Conservation (phyloP, 2,797 vertebrate species). For the Podargus strigoides region DNA sequence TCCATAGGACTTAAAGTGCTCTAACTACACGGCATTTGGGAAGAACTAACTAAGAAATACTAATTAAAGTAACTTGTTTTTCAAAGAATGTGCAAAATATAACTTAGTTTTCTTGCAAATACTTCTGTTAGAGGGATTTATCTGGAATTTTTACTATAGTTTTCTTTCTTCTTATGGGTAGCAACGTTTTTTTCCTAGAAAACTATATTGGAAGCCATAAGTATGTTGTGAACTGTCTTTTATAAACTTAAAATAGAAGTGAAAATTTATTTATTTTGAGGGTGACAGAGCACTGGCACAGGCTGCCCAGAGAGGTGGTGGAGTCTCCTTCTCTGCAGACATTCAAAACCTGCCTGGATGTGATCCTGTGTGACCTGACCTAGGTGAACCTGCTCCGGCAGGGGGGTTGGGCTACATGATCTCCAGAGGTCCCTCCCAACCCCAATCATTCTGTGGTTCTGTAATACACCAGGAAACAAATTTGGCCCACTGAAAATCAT, state of each 20-base stretch:
- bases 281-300: too few species aligned
- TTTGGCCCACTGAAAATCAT: background rate
- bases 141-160: background rate
- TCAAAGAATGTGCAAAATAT: background rate
- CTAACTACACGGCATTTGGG: accelerated
- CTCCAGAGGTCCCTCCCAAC: too few species aligned
- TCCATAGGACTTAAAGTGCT: background rate
- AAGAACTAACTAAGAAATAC: background rate
- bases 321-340: too few species aligned
- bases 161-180: background rate
- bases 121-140: background rate
- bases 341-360: too few species aligned
- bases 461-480: background rate
- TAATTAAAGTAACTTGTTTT: background rate
- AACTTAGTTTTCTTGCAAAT: background rate
- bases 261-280: too few species aligned
- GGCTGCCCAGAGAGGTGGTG: too few species aligned
- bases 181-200: background rate
- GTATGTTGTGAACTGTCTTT: background rate
- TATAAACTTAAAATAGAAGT: background rate
- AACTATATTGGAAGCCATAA: background rate
- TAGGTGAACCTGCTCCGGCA: too few species aligned
- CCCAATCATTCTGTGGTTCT: too few species aligned
- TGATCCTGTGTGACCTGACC: too few species aligned
- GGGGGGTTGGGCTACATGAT: too few species aligned